These are phyloP conservation scores for Lasius platythorax DNA, from an alignment of 2,888 invertebrate genomes.

Conservation along the genomic window DNA sequence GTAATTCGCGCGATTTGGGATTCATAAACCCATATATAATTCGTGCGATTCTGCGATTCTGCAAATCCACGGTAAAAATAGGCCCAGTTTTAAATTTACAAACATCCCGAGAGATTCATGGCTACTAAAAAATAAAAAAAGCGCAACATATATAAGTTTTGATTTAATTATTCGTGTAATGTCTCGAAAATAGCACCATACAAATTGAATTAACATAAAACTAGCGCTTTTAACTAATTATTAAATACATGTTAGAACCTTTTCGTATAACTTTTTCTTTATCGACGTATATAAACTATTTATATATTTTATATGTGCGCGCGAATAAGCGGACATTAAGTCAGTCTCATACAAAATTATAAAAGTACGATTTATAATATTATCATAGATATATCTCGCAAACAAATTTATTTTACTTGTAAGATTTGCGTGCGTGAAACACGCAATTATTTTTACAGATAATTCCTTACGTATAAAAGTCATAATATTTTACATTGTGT, in stretches of 20 bases:
- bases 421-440: neutral
- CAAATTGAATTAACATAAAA: neutral
- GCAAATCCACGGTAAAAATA: constrained; percentile 3
- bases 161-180: neutral
- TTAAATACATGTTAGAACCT: neutral
- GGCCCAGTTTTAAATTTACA: constrained; percentile 13
- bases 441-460: neutral
- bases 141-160: neutral
- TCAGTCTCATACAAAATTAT: neutral
- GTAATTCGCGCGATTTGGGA: constrained; percentile 31
- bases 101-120: constrained; percentile 10
- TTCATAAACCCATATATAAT: constrained; percentile 24
- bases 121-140: neutral
- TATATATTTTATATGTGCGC: neutral
- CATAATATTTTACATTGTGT: neutral
- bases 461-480: neutral
- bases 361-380: neutral
- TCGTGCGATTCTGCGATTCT: neutral
- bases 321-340: neutral
- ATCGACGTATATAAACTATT: neutral
- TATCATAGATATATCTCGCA: neutral
- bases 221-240: neutral
- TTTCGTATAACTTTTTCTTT: neutral
- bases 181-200: neutral
- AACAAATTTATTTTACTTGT: neutral